Base-by-base conservation (phyloP, 1,140 invertebrate genomes). In the Vollenhovia emeryi region DNA sequence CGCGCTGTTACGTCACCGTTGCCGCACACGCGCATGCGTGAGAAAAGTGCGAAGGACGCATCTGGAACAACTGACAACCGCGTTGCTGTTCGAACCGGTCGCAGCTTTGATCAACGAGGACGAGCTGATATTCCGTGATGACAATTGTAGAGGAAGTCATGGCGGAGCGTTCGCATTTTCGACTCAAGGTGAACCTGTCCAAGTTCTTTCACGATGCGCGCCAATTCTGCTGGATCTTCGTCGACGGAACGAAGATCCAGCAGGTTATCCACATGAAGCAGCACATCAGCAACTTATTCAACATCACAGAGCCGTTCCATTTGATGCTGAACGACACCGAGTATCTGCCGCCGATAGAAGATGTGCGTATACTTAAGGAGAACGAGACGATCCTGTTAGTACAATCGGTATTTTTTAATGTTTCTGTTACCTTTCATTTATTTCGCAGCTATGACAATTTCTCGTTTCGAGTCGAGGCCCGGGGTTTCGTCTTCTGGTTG, bases 281-380 rank as follows among this genome's bases (percentile, higher is more conserved):
- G 3, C 92, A 93, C 5, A 91, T 93, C 36, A 48, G 18, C 8
- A 84, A 89, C 9, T 0, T 93, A 0, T 93, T 94, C 43, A 62
- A 55, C n/a, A 92, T 94, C 3, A 40, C 48, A 36, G 75, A 89
- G 48, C 87, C 91, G 0, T 94, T 94, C 52, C 87, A 94, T 60
- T 84, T 94, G 7, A 9, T 91, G 9, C 76, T 86, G 4, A 86
- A 92, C 2, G 85, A 91, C 7, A 85, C 50, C 5, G 89, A 92
- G 30, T 91, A 93, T 85, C 78, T 94, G 11, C 93, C 93, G 11
- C 79, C 89, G 5, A 85, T 80, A n/a, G 93, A 94, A 36, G 92
- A 94, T 75, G 76, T 93, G 30, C 84, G 91, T 9, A 64, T 92
- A 73, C 59, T 92, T 0, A 86, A 91, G 4, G 85, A 91, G 4